phyloP scores from a whole-genome alignment of 2,113 vertebrate species.

The Condylura cristata region DNA sequence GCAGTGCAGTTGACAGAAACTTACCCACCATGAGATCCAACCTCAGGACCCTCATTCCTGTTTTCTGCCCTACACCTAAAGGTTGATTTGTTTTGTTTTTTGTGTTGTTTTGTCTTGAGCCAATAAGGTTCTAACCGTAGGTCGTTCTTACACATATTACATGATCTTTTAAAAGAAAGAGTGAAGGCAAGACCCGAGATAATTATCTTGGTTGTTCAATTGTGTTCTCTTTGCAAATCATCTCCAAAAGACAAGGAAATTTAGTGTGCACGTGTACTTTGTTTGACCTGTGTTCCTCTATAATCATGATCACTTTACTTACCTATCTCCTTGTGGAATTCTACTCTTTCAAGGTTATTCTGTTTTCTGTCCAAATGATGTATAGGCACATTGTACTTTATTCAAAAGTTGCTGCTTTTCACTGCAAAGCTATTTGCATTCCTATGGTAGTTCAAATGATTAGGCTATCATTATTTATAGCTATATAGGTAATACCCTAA shows the following conservation, averaged over 20 bases:
- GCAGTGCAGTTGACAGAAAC: not conserved
- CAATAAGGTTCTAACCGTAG: not conserved
- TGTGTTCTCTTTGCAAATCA: not conserved
- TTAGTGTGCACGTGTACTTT: constrained; percentile 67
- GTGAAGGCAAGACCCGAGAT: not conserved
- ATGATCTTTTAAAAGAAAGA: constrained; percentile 41
- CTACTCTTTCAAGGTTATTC: constrained; percentile 55
- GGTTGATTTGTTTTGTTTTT: not conserved
- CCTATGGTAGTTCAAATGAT: constrained; percentile 58
- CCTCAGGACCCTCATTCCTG: not conserved
- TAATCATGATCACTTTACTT: constrained; percentile 34
- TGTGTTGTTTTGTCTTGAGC: not conserved
- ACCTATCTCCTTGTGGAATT: constrained; percentile 73
- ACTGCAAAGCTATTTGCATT: constrained; percentile 67
- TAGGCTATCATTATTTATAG: constrained; percentile 69
- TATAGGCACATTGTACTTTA: constrained; percentile 61
- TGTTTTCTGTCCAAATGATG: constrained; percentile 74
- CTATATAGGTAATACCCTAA: constrained; percentile 33
- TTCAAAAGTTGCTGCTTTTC: constrained; percentile 54
- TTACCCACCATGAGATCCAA: no score
- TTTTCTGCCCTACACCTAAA: not conserved
- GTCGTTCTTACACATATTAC: constrained; percentile 45
- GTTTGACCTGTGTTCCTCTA: constrained; percentile 55
- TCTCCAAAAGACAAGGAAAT: constrained; percentile 71
- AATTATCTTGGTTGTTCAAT: not conserved